Evolutionary conservation across 2,797 vertebrate genomes (phyloP).

Genomic region (Lemur catta): DNA sequence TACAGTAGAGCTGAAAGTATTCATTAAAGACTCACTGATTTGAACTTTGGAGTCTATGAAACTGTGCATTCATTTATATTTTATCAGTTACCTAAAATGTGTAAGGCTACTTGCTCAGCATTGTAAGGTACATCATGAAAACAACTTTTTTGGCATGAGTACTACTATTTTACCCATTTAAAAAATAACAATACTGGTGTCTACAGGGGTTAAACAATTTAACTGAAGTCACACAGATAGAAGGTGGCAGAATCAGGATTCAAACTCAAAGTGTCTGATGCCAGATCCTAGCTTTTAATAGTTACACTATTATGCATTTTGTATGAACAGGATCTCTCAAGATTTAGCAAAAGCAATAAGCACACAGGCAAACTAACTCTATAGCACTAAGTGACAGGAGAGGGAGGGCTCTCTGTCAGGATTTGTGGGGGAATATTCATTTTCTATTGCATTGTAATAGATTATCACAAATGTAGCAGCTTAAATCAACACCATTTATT

Average conservation of each 20-base stretch:
- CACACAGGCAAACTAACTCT: background rate
- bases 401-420: background rate
- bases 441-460: background rate
- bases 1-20: background rate
- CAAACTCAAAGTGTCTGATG: background rate
- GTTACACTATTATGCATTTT: background rate
- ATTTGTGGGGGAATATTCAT: background rate
- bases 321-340: background rate
- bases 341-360: background rate
- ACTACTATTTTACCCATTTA: background rate
- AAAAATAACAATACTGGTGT: background rate
- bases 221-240: background rate
- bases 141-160: background rate
- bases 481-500: background rate
- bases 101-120: background rate
- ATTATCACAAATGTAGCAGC: background rate
- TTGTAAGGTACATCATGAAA: background rate
- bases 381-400: background rate
- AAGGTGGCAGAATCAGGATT: background rate
- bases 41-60: background rate
- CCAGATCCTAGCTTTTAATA: background rate
- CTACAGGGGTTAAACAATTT: background rate
- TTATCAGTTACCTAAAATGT: background rate
- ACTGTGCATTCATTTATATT: background rate
- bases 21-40: background rate